phyloP scores from a whole-genome alignment of 2,113 vertebrate species.

The Falcunculus frontatus region DNA sequence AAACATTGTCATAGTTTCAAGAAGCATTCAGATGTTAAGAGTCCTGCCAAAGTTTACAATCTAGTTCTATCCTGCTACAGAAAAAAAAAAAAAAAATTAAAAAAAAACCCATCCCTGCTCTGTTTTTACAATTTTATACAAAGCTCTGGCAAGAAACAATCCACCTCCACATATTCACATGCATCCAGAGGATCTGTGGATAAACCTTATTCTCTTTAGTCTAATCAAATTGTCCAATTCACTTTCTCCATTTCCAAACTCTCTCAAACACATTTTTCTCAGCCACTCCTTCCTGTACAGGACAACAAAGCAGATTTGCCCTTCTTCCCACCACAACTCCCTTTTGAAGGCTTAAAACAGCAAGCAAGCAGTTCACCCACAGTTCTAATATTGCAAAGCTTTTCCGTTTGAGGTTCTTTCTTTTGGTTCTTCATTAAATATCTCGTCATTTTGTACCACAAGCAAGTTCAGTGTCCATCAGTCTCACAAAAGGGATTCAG shows the following conservation, averaged over 20 bases:
- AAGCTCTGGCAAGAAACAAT: conserved; percentile 24
- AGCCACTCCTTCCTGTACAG: neutral
- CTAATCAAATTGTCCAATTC: neutral
- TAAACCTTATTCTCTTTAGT: neutral
- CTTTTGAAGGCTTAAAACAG: neutral
- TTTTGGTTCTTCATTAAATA: neutral
- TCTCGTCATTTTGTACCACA: neutral
- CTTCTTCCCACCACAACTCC: neutral
- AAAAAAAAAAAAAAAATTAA: neutral
- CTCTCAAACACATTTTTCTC: neutral
- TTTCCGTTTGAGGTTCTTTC: neutral
- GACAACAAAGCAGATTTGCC: neutral
- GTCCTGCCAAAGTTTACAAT: conserved; percentile 56
- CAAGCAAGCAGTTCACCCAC: fast-evolving
- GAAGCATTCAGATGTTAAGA: conserved; percentile 23
- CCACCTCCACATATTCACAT: neutral
- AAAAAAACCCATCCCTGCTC: neutral
- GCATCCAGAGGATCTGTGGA: neutral
- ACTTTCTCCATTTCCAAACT: neutral
- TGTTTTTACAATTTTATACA: neutral
- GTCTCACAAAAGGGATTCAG: neutral
- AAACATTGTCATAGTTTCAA: conserved; percentile 27
- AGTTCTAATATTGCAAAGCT: neutral
- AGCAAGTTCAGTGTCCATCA: neutral
- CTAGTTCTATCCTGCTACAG: conserved; percentile 22